Percentiles rank a stretch among this genome's conserved stretches.
Conservation (phyloP, 2,888 invertebrate species). For the Clistopyga incitator region DNA sequence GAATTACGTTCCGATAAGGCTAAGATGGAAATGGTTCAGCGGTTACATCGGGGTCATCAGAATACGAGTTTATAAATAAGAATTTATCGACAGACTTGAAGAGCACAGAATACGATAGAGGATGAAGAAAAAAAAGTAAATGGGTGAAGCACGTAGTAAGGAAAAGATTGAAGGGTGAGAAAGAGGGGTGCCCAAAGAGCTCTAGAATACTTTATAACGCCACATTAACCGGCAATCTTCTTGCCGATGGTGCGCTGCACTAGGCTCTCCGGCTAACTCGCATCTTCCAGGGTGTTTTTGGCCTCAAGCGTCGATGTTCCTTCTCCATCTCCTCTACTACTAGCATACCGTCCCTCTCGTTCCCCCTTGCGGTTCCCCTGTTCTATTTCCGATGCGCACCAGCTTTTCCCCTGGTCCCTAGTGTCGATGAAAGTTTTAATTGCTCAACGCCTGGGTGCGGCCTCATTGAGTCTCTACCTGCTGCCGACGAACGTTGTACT, state of each 20-base stretch:
- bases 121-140: background rate
- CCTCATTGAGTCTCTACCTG: slow-evolving; percentile 63
- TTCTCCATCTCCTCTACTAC: background rate
- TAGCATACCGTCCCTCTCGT: background rate
- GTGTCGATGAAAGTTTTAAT: slow-evolving; percentile 82
- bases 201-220: slow-evolving; percentile 73
- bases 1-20: too few relatives aligned
- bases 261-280: slow-evolving; percentile 8
- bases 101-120: background rate
- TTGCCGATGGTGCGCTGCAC: slow-evolving; percentile 52
- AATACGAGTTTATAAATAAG: too few relatives aligned
- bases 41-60: too few relatives aligned
- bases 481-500: slow-evolving; percentile 34
- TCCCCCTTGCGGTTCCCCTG: background rate
- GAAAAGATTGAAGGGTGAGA: slow-evolving; percentile 62
- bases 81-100: slow-evolving; percentile 7
- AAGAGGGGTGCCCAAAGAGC: slow-evolving; percentile 12
- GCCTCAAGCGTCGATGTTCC: slow-evolving; percentile 37
- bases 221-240: slow-evolving; percentile 79
- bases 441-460: slow-evolving; percentile 69
- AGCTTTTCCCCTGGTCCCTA: slow-evolving; percentile 33
- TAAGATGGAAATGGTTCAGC: too few relatives aligned
- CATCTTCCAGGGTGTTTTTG: slow-evolving; percentile 42
- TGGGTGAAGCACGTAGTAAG: slow-evolving; percentile 9
- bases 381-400: slow-evolving; percentile 1